Conservation (phyloP, 2,797 vertebrate genomes). For the Sibirionetta formosa region DNA sequence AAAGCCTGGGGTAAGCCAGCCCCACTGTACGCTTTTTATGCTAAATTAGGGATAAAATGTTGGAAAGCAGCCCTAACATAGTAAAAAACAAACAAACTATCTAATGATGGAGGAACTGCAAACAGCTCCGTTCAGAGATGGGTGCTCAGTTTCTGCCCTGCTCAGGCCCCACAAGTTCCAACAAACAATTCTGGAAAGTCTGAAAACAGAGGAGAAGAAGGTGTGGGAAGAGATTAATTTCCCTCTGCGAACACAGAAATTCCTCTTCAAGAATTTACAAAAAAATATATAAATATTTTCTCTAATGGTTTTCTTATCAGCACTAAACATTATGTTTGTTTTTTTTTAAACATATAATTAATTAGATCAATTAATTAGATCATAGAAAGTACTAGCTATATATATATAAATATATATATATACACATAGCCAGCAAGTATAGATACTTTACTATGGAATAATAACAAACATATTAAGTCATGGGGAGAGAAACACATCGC, state of each 20-base stretch:
- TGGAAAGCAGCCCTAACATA: slow-evolving; percentile 22
- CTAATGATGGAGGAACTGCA: neutral
- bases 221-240: neutral
- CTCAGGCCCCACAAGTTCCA: neutral
- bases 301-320: neutral
- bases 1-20: slow-evolving; percentile 39
- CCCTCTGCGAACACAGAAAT: neutral
- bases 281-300: neutral
- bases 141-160: neutral
- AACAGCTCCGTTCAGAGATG: neutral
- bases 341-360: neutral
- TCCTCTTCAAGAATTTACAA: neutral
- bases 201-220: neutral
- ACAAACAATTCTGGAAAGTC: slow-evolving; percentile 1
- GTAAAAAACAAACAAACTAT: slow-evolving; percentile 37
- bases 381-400: neutral
- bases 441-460: neutral
- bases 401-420: neutral
- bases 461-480: neutral
- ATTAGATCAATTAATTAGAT: slow-evolving; percentile 5
- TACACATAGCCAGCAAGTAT: neutral
- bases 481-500: neutral
- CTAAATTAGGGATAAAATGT: slow-evolving; percentile 64
- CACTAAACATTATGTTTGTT: neutral
- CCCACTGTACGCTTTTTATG: slow-evolving; percentile 32